Base-by-base conservation (phyloP, 2,113 vertebrate species). In the Notechis scutatus region DNA sequence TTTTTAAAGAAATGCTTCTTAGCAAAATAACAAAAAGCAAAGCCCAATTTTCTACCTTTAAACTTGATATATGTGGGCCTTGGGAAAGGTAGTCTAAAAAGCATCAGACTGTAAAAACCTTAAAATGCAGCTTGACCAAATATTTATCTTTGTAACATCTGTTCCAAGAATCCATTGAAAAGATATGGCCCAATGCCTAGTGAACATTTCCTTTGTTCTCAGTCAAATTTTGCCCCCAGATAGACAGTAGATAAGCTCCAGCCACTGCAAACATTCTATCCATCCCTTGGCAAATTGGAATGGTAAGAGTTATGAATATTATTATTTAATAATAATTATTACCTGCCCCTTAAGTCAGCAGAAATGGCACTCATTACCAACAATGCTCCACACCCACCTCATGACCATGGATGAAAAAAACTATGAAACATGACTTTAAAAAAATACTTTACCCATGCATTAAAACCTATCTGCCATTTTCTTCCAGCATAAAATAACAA, bases 81-180 rank as follows among this genome's bases (percentile, higher is more conserved):
- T 95, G 91, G 90, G 93, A 96, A 94, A 52, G 87, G n/a, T 18
- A 64, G 12, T 23, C 88, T 90, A 95, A 64, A 69, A 90, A 96
- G 39, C 56, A 92, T 93, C 91, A 94, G 87, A 93, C 11, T 20
- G 87, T 86, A 93, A 39, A 92, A 95, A 95, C 93, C 92, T 95
- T 47, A 91, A 92, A 50, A 42, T 94, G 87, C 90, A 94, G 64
- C 39, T 81, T 93, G 95, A 95, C 93, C 92, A 95, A 93, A 93
- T 1, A 55, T 89, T 54, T 92, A 45, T 21, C 24, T 92, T 95
- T 96, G 91, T 91, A 74, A 54, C 92, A 61, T 89, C 74, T 94
- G 50, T 95, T 45, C 3, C 93, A 89, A 94, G 8, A 3, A 54
- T 34, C 5, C 94, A 55, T 52, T 1, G 45, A 61, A 89, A 95